phyloP scores from a whole-genome alignment of 2,113 vertebrate genomes.

The Lasiurus cinereus region DNA sequence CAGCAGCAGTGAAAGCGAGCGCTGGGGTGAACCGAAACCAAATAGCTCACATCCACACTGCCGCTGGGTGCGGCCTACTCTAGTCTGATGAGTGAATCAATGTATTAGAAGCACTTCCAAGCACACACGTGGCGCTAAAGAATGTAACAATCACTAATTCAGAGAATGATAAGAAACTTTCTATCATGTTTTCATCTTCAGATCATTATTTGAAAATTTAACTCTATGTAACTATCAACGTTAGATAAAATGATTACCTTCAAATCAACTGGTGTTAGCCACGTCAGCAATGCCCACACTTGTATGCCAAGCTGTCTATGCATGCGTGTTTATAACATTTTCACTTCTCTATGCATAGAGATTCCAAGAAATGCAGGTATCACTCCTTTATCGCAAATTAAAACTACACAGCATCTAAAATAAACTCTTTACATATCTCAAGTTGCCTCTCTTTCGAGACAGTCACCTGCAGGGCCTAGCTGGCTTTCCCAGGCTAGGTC shows the following conservation, averaged over 20 bases:
- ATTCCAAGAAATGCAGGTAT: constrained; percentile 40
- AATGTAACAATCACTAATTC: background rate
- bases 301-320: background rate
- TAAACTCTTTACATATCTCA: background rate
- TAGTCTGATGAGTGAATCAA: background rate
- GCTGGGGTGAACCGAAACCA: constrained; percentile 5
- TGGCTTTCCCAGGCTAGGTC: background rate
- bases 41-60: background rate
- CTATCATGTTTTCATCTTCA: background rate
- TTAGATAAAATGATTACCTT: constrained; percentile 30
- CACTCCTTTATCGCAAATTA: constrained; percentile 15
- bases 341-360: background rate
- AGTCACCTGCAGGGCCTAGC: background rate
- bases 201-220: constrained; percentile 27
- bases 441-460: background rate
- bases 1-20: background rate
- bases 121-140: background rate
- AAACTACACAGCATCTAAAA: background rate
- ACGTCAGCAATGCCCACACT: background rate
- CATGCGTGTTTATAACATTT: background rate
- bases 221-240: background rate
- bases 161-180: constrained; percentile 26
- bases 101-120: background rate
- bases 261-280: constrained; percentile 32
- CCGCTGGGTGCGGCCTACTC: background rate